Base-by-base conservation (phyloP, 2,888 invertebrate species). In the Monochamus alternatus region DNA sequence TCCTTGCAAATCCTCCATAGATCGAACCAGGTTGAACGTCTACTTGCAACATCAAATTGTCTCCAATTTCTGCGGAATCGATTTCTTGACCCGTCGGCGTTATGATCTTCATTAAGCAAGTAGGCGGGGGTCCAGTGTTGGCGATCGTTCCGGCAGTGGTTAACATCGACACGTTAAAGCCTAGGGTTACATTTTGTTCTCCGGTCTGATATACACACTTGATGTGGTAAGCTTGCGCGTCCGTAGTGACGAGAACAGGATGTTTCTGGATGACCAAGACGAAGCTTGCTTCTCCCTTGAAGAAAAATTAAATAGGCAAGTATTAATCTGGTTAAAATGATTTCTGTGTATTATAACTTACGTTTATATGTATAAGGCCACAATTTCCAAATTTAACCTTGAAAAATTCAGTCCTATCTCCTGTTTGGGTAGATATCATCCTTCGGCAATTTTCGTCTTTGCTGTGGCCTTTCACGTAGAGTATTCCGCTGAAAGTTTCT, bases 181-280 rank as follows among this genome's bases (percentile, higher is more conserved):
- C 97, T 52, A 97, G 90, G 0, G 96, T 97, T 0, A 98, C 96
- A 82, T 96, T 97, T 88, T 96, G 96, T 88, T 97, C 97, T 77
- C 97, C 97, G 0, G 97, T 97, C 88, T 97, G 96, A 88, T 98
- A 98, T 73, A 97, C 95, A 88, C 98, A 98, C 88, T 96, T 96
- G 80, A 98, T 97, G 89, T 98, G 97, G 90, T 98, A 98, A 1
- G 98, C 98, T 88, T 97, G 97, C 5, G 98, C 97, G 86, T 96
- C 96, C 87, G 96, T 96, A 0, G 98, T 98, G 68, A 98, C 95
- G 70, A 98, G 91, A 90, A 97, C 97, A 0, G 97, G 97, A 93
- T 98, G 98, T 89, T 97, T 97, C 88, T 98, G 98, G 87, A 98
- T 96, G 32, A 98, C 97, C 60, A 98, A 91, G 1, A 98, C 96